These are phyloP conservation scores for Phymastichus coffea DNA, from an alignment of 1,140 invertebrate genomes.

Conservation along the genomic window DNA sequence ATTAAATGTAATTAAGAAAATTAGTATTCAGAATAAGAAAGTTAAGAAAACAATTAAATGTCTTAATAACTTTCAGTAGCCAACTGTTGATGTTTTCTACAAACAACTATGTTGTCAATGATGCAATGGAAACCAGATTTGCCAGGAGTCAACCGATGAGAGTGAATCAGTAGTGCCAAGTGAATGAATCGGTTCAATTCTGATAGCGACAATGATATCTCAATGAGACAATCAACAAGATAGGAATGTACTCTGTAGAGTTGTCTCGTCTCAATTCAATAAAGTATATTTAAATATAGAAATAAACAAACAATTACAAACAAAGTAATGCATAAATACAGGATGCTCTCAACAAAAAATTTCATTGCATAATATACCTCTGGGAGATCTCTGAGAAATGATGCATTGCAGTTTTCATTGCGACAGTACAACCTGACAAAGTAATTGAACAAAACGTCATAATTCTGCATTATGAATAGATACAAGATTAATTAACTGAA, in stretches of 20 bases:
- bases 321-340: neutral
- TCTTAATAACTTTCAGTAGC: too few species aligned
- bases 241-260: too few species aligned
- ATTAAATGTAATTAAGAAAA: too few species aligned
- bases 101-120: too few species aligned
- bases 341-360: neutral
- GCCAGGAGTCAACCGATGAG: too few species aligned
- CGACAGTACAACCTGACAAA: conserved; percentile 13
- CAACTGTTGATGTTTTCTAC: too few species aligned
- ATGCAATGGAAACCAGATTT: too few species aligned
- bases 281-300: neutral
- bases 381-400: conserved; percentile 3
- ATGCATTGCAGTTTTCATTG: conserved; percentile 15
- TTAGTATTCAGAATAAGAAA: too few species aligned
- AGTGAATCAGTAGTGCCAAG: conserved; percentile 9
- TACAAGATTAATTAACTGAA: neutral
- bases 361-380: conserved; percentile 14
- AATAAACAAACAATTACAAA: neutral
- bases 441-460: conserved; percentile 9
- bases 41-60: too few species aligned
- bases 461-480: neutral
- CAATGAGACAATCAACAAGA: too few species aligned
- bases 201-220: too few species aligned
- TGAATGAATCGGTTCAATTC: conserved; percentile 2
- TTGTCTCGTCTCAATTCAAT: neutral